Percentiles rank a stretch among this genome's conserved stretches.
Conservation (phyloP, 1,140 invertebrate species). For the Tetramorium alpestre region DNA sequence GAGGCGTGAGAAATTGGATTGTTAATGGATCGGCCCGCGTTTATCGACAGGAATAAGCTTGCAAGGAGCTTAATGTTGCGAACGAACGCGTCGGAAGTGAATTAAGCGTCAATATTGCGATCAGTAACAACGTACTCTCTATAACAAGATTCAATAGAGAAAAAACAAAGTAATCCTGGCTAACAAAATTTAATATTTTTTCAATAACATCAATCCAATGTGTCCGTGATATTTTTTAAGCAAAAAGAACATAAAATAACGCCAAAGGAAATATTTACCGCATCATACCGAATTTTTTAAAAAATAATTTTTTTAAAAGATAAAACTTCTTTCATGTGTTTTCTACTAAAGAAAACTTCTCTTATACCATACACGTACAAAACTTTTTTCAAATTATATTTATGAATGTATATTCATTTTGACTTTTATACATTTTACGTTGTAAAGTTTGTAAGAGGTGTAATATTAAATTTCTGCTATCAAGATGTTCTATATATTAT, state of each 20-base stretch:
- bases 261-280: neutral
- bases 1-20: slow-evolving; percentile 39
- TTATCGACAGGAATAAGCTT: slow-evolving; percentile 30
- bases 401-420: neutral
- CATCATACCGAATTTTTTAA: neutral
- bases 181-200: neutral
- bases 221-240: neutral
- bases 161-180: neutral
- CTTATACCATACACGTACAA: neutral
- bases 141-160: neutral
- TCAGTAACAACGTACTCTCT: neutral
- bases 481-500: neutral
- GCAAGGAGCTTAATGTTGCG: slow-evolving; percentile 19
- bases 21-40: slow-evolving; percentile 31
- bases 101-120: slow-evolving; percentile 37
- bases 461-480: slow-evolving; percentile 8
- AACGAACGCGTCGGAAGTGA: neutral
- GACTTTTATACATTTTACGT: neutral
- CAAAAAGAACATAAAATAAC: neutral
- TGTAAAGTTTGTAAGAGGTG: neutral
- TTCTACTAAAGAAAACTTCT: neutral
- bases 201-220: neutral
- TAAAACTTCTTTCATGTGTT: neutral
- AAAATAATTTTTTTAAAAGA: neutral
- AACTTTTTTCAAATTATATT: neutral